Evolutionary conservation across 1,140 invertebrate species (phyloP), one percentile per base, ranked within the genome.

Genomic region (Pogonomyrmex barbatus): DNA sequence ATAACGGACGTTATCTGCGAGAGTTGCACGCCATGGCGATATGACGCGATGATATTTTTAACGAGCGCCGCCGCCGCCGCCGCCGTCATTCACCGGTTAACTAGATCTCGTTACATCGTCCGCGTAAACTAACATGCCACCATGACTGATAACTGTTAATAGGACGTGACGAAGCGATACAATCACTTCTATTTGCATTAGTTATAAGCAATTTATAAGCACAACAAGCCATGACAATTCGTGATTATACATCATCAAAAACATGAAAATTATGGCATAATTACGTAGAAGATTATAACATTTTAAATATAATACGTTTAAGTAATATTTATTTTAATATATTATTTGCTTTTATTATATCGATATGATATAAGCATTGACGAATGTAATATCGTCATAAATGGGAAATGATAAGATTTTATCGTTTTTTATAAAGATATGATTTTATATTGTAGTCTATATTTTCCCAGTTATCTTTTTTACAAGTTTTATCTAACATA

Each of bases 41-140:
- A 24, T 47, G 68, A 82, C 65, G 50, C 52, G 42, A 24, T 82
- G 77, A 71, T 73, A 73, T 82, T 82, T 82, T 82, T 71, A 71
- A 82, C 52, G 65, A 71, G 39, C 24, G 9, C 2, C 24, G 24
- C 24, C 24, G 9, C 2, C 24, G 24, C 24, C 24, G 77, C 17
- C 24, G 50, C 17, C 36, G 78, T 82, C 65, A 67, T 79, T 79
- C 47, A 82, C 24, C 65, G 39, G 52, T 45, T 47, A 70, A 82
- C 54, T 60, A 58, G 67, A 82, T 82, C 67, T 82, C 42, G 79
- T 60, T 82, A 71, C 39, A 45, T 45, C 24, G 52, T 10, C 30
- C 24, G 67, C 56, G 52, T 82, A 82, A 82, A 82, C 39, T 71
- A 42, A 60, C 52, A 17, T 39, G 12, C 3, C 45, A 36, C 42